Percentiles rank a stretch among this genome's conserved stretches.
Conservation (phyloP, 2,888 invertebrate species). For the Harmothoe impar region DNA sequence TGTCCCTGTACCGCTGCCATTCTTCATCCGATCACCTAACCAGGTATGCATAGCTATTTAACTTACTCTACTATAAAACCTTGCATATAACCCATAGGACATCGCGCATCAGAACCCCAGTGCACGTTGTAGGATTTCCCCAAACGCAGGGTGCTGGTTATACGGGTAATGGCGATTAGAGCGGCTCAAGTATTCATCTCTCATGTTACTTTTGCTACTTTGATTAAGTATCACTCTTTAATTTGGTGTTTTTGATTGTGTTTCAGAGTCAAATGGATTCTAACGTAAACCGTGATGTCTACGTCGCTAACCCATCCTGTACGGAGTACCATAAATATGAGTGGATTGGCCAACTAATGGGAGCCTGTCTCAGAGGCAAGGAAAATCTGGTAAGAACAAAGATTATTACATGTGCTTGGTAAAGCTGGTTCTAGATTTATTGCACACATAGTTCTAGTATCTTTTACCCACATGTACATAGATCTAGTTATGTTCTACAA, state of each 20-base stretch:
- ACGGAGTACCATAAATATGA: conserved; percentile 79
- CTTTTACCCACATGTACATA: no score
- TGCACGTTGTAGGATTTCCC: no score
- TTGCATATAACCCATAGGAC: not conserved
- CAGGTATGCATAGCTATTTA: conserved; percentile 74
- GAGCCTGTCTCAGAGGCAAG: conserved; percentile 82
- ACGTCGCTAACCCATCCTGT: conserved; percentile 81
- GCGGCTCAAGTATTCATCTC: no score
- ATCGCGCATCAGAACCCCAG: no score
- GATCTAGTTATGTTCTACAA: no score
- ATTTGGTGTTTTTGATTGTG: not conserved
- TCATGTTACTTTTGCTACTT: no score
- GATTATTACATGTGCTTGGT: no score
- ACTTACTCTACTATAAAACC: not conserved
- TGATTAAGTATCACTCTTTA: no score
- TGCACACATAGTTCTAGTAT: no score
- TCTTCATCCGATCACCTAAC: conserved; percentile 82
- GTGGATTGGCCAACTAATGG: conserved; percentile 83
- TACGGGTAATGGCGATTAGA: no score
- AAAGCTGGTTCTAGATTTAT: not conserved
- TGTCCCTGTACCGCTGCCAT: conserved; percentile 79
- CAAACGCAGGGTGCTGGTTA: no score
- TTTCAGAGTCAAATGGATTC: conserved; percentile 76
- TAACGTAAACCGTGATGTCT: conserved; percentile 80
- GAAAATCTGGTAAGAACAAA: conserved; percentile 80